Percentiles rank a stretch among this genome's conserved stretches.
Conservation (phyloP, 2,113 vertebrate species). For the Suricata suricatta region DNA sequence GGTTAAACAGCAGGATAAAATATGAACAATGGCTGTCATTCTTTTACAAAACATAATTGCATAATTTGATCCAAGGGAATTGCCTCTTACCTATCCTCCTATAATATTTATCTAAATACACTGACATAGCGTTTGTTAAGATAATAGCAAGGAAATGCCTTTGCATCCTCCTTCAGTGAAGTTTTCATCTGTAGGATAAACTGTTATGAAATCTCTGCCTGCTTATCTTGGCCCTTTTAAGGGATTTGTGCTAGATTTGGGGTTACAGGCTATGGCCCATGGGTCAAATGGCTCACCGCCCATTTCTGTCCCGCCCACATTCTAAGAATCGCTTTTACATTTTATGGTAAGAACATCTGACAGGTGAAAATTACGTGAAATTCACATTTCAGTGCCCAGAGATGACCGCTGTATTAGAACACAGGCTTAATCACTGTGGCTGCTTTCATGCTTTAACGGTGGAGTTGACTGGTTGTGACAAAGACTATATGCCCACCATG, state of each 20-base stretch:
- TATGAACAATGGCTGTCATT: background rate
- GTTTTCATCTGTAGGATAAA: background rate
- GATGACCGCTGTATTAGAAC: background rate
- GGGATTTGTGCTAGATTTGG: background rate
- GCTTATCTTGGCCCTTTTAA: background rate
- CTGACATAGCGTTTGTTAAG: background rate
- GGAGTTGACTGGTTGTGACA: background rate
- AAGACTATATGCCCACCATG: background rate
- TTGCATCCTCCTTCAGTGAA: background rate
- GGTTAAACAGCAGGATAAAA: conserved; percentile 33
- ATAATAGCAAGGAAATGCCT: background rate
- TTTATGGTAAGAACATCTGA: background rate
- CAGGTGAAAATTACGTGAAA: background rate
- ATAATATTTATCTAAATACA: conserved; percentile 7
- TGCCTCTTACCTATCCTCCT: background rate
- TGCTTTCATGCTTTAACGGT: background rate
- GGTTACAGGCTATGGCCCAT: background rate
- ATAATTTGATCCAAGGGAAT: background rate
- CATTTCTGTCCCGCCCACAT: background rate
- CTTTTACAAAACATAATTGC: conserved; percentile 10
- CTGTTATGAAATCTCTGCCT: background rate
- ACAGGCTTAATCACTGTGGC: background rate
- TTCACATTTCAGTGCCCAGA: background rate
- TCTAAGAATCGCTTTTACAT: background rate
- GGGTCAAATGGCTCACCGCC: background rate